Percentiles rank a stretch among this genome's conserved stretches.
Conservation (phyloP, 2,113 vertebrate genomes). For the Alligator sinensis region DNA sequence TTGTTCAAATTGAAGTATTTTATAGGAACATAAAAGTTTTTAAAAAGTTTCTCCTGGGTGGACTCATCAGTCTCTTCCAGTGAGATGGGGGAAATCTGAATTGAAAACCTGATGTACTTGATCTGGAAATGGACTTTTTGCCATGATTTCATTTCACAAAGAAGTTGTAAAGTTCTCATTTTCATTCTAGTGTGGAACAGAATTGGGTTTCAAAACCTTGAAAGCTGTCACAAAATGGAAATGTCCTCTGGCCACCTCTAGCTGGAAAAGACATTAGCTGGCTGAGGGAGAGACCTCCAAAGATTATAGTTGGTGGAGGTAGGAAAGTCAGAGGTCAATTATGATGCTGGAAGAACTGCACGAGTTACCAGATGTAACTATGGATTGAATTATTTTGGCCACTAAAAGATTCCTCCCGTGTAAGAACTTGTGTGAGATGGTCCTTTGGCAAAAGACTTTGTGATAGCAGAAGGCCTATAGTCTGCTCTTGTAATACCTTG, state of each 20-base stretch:
- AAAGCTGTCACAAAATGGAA: background rate
- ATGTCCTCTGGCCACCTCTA: background rate
- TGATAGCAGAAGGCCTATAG: background rate
- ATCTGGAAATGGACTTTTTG: background rate
- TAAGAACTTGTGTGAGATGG: background rate
- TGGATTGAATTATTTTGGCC: background rate
- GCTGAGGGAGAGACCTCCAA: background rate
- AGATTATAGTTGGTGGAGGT: background rate
- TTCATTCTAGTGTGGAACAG: background rate
- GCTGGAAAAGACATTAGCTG: background rate
- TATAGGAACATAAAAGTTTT: background rate
- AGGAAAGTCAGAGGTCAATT: background rate
- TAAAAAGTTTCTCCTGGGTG: background rate
- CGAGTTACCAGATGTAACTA: background rate
- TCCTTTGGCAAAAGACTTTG: rapidly evolving
- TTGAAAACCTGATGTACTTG: background rate
- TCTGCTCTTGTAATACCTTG: background rate
- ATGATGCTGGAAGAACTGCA: background rate
- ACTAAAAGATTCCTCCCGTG: background rate
- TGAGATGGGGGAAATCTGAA: background rate
- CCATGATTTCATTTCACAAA: background rate
- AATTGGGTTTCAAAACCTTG: background rate
- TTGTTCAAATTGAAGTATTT: background rate
- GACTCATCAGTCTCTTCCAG: background rate
- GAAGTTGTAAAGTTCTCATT: background rate